A percentile compares a stretch with the other conserved stretches of the same genome.
These are phyloP conservation scores for Drosophila nr. perissopoda DNA, from an alignment of 2,888 invertebrate species.

Conservation along the genomic window DNA sequence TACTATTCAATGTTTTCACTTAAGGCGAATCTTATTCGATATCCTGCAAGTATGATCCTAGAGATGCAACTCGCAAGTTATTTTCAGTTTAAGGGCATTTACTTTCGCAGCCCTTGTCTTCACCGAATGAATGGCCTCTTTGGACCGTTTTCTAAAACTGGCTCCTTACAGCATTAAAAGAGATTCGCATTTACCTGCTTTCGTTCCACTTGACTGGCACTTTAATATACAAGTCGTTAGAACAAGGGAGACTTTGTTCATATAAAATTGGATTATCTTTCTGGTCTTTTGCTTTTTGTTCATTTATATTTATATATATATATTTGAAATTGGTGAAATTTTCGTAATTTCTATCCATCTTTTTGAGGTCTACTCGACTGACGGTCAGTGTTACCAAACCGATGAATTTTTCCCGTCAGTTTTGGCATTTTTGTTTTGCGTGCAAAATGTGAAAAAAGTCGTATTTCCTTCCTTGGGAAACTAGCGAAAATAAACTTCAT, in stretches of 20 bases:
- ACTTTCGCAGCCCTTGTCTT: background rate
- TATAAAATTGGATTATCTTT: slow-evolving; percentile 41
- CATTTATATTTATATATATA: slow-evolving; percentile 3
- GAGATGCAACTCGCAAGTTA: slow-evolving; percentile 1
- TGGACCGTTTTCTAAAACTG: slow-evolving; percentile 2
- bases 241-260: background rate
- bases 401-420: background rate
- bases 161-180: slow-evolving; percentile 1
- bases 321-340: slow-evolving; percentile 6
- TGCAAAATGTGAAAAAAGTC: background rate
- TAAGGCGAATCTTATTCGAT: slow-evolving; percentile 5
- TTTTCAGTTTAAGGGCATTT: slow-evolving; percentile 10
- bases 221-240: slow-evolving; percentile 2
- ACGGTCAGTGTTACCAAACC: slow-evolving; percentile 8
- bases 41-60: slow-evolving; percentile 11
- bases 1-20: background rate
- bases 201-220: slow-evolving; percentile 11
- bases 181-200: background rate
- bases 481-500: slow-evolving; percentile 5
- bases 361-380: slow-evolving; percentile 6
- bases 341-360: slow-evolving; percentile 13
- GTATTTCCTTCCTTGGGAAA: background rate
- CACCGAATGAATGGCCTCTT: background rate
- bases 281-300: slow-evolving; percentile 12
- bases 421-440: background rate